These are phyloP conservation scores for Pararge aegeria DNA, from an alignment of 1,140 invertebrate genomes.

Conservation along the genomic window DNA sequence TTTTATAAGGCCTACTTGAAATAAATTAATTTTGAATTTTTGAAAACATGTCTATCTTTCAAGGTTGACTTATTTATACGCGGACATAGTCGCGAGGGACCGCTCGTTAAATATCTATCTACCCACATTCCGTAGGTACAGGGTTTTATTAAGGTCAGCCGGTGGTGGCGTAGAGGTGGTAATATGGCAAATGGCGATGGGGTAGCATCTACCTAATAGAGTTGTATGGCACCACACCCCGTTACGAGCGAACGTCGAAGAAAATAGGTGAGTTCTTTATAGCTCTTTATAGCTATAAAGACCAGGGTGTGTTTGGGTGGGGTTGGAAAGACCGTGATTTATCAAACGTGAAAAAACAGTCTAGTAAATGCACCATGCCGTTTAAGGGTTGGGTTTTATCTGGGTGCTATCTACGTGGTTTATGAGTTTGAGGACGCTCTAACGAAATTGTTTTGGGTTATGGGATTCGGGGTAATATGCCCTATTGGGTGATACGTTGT, in stretches of 20 bases:
- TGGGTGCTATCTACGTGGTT: slow-evolving; percentile 29
- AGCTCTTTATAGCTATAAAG: slow-evolving; percentile 10
- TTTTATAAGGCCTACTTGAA: too few species aligned
- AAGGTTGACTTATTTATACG: too few species aligned
- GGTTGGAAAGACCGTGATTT: slow-evolving; percentile 56
- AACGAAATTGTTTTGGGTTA: slow-evolving; percentile 18
- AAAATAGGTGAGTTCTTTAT: slow-evolving; percentile 58
- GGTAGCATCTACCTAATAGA: slow-evolving; percentile 42
- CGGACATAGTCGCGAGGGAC: too few species aligned
- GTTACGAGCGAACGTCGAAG: slow-evolving; percentile 63
- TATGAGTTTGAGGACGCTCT: slow-evolving; percentile 24
- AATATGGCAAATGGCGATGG: slow-evolving; percentile 51
- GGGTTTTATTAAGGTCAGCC: slow-evolving; percentile 43
- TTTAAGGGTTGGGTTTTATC: slow-evolving; percentile 27
- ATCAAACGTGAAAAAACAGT: slow-evolving; percentile 40
- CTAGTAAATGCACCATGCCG: slow-evolving; percentile 22
- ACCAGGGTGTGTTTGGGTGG: slow-evolving; percentile 50
- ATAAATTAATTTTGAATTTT: too few species aligned
- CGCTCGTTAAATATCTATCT: background rate
- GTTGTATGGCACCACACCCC: slow-evolving; percentile 59
- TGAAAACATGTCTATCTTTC: too few species aligned
- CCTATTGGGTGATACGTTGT: background rate
- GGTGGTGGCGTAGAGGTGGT: slow-evolving; percentile 46
- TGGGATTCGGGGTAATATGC: background rate
- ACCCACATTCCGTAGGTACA: background rate